Percentiles rank a stretch among this genome's conserved stretches.
phyloP scores from a whole-genome alignment of 2,797 vertebrate genomes.

The Malacoctenus gilli region DNA sequence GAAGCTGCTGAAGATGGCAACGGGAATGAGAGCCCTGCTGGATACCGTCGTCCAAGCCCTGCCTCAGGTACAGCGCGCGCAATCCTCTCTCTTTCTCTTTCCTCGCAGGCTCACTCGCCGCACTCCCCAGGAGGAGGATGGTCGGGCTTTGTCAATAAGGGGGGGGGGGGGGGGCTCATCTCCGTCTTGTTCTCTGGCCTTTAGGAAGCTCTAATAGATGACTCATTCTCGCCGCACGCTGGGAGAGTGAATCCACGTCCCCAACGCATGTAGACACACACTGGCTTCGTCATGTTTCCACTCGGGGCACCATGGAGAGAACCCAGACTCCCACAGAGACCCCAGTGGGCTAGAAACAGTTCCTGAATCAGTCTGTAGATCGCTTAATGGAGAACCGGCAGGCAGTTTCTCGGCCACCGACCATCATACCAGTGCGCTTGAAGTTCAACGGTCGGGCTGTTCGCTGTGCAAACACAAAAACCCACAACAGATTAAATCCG shows the following conservation, averaged over 20 bases:
- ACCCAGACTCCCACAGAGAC: conserved; percentile 48
- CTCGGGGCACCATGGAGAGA: conserved; percentile 51
- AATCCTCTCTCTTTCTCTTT: background rate
- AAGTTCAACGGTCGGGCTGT: background rate
- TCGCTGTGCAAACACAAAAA: too few relatives aligned
- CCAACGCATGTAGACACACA: background rate
- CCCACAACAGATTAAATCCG: too few relatives aligned
- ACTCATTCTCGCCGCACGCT: conserved; percentile 43
- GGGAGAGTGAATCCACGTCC: background rate
- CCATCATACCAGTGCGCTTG: conserved; percentile 6
- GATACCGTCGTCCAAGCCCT: conserved; percentile 97
- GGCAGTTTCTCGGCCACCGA: conserved; percentile 7
- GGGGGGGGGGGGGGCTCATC: background rate
- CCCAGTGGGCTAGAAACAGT: conserved; percentile 77
- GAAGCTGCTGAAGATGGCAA: conserved; percentile 89
- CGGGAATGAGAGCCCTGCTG: conserved; percentile 95
- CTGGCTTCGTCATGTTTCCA: conserved; percentile 28
- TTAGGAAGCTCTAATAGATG: conserved; percentile 45
- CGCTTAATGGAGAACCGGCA: conserved; percentile 29
- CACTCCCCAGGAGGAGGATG: conserved; percentile 14
- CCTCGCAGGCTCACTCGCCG: conserved; percentile 2
- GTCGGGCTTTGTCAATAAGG: conserved; percentile 22
- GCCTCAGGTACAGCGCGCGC: conserved; percentile 86
- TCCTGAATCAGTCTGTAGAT: conserved; percentile 37
- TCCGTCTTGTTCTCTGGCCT: conserved; percentile 27